Conservation (phyloP, 2,888 invertebrate genomes). For the Dinocampus coccinellae region DNA sequence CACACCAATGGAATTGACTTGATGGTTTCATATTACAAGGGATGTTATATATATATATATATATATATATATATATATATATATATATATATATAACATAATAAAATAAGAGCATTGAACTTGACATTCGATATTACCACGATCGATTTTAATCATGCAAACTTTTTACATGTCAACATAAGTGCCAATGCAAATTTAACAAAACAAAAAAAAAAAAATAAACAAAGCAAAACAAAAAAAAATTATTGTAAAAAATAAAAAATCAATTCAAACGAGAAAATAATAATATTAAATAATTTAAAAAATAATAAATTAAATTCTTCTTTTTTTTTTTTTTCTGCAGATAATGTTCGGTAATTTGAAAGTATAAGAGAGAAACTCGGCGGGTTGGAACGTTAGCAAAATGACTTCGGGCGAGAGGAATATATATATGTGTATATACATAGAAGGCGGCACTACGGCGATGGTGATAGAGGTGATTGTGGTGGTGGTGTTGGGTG, state of each 20-base stretch:
- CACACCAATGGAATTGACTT: slow-evolving; percentile 18
- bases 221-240: background rate
- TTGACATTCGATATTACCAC: slow-evolving; percentile 29
- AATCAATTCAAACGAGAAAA: background rate
- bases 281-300: background rate
- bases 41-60: slow-evolving; percentile 18
- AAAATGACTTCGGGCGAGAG: slow-evolving; percentile 9
- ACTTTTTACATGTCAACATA: background rate
- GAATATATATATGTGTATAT: slow-evolving; percentile 11
- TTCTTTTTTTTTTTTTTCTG: background rate
- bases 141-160: background rate
- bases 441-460: too few relatives aligned
- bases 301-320: background rate
- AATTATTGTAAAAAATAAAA: too few relatives aligned
- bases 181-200: background rate
- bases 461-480: too few relatives aligned
- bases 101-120: slow-evolving; percentile 34
- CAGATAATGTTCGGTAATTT: background rate
- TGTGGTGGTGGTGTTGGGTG: background rate
- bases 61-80: too few relatives aligned
- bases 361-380: slow-evolving; percentile 20
- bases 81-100: too few relatives aligned
- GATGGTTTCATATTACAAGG: slow-evolving; percentile 35
- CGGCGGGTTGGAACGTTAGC: slow-evolving; percentile 9
- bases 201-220: background rate